These are phyloP conservation scores for Dolomedes plantarius DNA, from an alignment of 2,888 invertebrate genomes.

Conservation along the genomic window DNA sequence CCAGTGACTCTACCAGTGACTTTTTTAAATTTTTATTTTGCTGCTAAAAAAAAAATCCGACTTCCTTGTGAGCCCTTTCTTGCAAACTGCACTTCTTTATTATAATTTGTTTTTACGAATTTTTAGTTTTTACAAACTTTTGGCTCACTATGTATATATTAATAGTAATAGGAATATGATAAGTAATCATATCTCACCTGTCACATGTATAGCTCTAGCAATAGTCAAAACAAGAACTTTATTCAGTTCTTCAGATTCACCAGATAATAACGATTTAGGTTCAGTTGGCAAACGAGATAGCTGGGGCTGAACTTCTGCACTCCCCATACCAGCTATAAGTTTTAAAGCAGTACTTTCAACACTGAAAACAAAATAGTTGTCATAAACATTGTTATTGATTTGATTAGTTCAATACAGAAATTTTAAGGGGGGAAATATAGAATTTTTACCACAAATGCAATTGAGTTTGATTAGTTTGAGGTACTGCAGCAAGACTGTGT, in stretches of 20 bases:
- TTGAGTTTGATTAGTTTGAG: constrained; percentile 96
- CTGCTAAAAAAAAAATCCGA: no score
- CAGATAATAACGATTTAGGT: constrained; percentile 91
- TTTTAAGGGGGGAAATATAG: not conserved
- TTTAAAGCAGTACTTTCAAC: constrained; percentile 92
- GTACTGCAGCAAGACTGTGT: constrained; percentile 91
- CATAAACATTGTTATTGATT: no score
- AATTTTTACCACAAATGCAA: constrained; percentile 87
- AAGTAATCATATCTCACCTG: constrained; percentile 80
- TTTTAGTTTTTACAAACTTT: no score
- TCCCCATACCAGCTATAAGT: constrained; percentile 91
- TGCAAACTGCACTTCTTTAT: no score
- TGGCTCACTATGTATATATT: no score
- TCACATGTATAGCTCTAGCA: constrained; percentile 95
- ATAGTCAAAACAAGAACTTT: constrained; percentile 87
- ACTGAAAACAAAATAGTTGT: constrained; percentile 78
- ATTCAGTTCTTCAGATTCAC: constrained; percentile 96
- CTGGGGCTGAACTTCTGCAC: constrained; percentile 95
- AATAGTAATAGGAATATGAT: no score
- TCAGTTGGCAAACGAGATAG: constrained; percentile 93
- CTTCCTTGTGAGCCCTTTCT: no score
- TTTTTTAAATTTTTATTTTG: no score
- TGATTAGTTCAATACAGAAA: not conserved
- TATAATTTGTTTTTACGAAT: no score
- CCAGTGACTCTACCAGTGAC: no score